phyloP scores from a whole-genome alignment of 2,888 invertebrate species.

The Agrotis puta region DNA sequence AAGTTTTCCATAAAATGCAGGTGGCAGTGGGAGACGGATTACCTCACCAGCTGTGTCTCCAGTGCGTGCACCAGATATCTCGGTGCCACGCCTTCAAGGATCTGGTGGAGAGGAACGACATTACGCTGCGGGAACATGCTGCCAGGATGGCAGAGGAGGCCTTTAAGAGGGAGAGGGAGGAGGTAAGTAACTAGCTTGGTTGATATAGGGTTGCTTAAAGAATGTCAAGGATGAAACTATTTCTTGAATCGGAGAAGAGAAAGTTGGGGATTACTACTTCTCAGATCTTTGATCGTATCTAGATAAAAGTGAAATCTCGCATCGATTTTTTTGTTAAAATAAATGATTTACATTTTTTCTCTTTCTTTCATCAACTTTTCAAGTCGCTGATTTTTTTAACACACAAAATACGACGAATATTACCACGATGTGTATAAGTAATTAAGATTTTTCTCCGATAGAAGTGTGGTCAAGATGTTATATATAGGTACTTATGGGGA shows the following conservation, averaged over 20 bases:
- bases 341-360: too few relatives aligned
- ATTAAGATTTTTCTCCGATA: background rate
- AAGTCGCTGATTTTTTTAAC: too few relatives aligned
- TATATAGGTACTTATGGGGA: too few relatives aligned
- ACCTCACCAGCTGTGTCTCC: slow-evolving; percentile 91
- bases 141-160: slow-evolving; percentile 77
- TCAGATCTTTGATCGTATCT: too few relatives aligned
- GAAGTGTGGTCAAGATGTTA: too few relatives aligned
- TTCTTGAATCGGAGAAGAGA: background rate
- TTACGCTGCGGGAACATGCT: slow-evolving; percentile 87
- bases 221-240: background rate
- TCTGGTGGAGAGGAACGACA: slow-evolving; percentile 91
- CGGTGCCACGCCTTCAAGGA: slow-evolving; percentile 92
- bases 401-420: too few relatives aligned
- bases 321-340: too few relatives aligned
- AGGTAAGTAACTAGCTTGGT: slow-evolving; percentile 66
- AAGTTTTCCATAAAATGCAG: slow-evolving; percentile 71
- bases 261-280: background rate
- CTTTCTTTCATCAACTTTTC: too few relatives aligned
- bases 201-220: background rate
- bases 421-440: too few relatives aligned
- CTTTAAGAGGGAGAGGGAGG: slow-evolving; percentile 72
- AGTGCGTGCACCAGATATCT: slow-evolving; percentile 92
- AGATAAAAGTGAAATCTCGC: too few relatives aligned
- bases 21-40: slow-evolving; percentile 91